These are phyloP conservation scores for Apus apus DNA, from an alignment of 2,113 vertebrate genomes.

Conservation along the genomic window DNA sequence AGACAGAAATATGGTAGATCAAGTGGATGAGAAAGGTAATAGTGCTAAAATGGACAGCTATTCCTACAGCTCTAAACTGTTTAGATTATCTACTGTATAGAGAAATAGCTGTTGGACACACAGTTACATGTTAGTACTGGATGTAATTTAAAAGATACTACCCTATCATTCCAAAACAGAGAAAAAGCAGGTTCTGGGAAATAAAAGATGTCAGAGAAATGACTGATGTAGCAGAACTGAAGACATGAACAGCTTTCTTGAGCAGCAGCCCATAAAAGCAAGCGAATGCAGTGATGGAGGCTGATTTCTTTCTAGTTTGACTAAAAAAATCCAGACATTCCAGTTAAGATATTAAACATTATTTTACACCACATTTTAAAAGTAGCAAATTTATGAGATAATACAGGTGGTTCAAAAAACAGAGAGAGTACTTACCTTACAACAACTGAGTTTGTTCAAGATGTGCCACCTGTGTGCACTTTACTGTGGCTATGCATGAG, in stretches of 20 bases:
- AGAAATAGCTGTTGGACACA: neutral
- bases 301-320: neutral
- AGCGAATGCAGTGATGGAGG: neutral
- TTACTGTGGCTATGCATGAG: neutral
- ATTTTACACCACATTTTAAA: neutral
- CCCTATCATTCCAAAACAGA: neutral
- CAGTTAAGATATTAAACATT: neutral
- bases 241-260: neutral
- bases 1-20: neutral
- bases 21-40: neutral
- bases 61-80: neutral
- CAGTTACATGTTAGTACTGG: neutral
- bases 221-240: neutral
- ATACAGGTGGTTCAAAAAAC: neutral
- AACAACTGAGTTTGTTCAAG: neutral
- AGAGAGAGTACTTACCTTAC: constrained; percentile 37
- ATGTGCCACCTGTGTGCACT: neutral
- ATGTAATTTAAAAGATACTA: neutral
- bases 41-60: neutral
- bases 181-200: neutral
- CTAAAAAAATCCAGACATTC: neutral
- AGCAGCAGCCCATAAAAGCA: neutral
- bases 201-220: neutral
- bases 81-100: neutral
- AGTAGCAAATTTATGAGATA: neutral